Conservation (phyloP, 92 coral and sea anemone species). For the Epizoanthus ramosus region DNA sequence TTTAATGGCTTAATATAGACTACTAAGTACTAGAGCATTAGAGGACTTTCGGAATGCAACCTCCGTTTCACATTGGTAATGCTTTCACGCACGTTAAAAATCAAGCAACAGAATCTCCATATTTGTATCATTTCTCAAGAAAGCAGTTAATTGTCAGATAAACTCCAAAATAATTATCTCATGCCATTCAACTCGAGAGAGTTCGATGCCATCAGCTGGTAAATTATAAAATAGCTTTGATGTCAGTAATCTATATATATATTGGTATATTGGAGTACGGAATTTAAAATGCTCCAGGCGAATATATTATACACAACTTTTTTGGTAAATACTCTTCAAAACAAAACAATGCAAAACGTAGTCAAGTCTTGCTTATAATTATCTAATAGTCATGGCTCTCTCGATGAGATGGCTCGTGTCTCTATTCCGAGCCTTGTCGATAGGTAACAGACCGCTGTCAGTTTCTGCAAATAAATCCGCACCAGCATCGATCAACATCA, state of each 20-base stretch:
- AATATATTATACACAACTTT: neutral
- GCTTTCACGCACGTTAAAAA: too few relatives aligned
- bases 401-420: constrained; percentile 63
- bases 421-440: constrained; percentile 72
- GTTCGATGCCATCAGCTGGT: too few relatives aligned
- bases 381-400: constrained; percentile 88
- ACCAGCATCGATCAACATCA: constrained; percentile 75
- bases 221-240: too few relatives aligned
- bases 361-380: neutral
- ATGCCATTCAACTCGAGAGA: too few relatives aligned
- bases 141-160: too few relatives aligned
- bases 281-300: neutral
- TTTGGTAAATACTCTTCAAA: constrained; percentile 1
- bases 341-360: neutral
- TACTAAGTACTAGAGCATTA: too few relatives aligned
- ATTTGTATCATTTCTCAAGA: too few relatives aligned
- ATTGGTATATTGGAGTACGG: neutral
- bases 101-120: too few relatives aligned
- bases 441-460: constrained; percentile 84
- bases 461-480: constrained; percentile 95
- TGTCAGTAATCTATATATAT: neutral
- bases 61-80: too few relatives aligned
- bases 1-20: neutral
- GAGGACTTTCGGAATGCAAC: neutral
- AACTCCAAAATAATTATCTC: too few relatives aligned